Evolutionary conservation across 2,113 vertebrate species (phyloP), one percentile per base, ranked within the genome.

Genomic region (Struthio camelus): DNA sequence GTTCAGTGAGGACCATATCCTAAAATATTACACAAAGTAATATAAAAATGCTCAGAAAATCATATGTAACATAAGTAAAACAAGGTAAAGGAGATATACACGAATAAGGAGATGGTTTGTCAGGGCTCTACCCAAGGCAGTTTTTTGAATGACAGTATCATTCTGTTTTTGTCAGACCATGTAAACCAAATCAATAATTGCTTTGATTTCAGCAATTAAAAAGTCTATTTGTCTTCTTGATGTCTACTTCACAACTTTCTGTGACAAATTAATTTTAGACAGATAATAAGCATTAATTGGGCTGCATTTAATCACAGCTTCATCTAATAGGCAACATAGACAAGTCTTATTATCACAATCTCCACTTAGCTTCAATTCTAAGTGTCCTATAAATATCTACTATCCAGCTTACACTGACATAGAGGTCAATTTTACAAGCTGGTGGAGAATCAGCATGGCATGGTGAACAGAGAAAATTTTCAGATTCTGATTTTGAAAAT

Each of bases 201-300:
- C 87, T 90, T 95, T 93, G 62, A 93, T 80, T 95, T 91, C 66
- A 82, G 79, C 46, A 91, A 87, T 56, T 93, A 59, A 76, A 86
- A 85, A 50, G 77, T 85, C 30, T 78, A 53, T 58, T 94, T 92
- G 80, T 71, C 46, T 96, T 96, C 75, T 85, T 87, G 67, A 87
- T 66, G 91, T 27, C 71, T 73, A 73, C 59, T 96, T 93, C 93
- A 91, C 85, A 85, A 95, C 75, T 94, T 95, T 90, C 95, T 91
- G 93, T 94, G 91, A 88, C 93, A 93, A 97, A 97, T 97, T 95
- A 93, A 97, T 97, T 96, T 95, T 90, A 88, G 87, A 70, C 53
- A 96, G 85, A 93, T 96, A 96, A 97, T 40, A 96, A 77, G 90
- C 94, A 96, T 93, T 96, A 97, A 97, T 73, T 96, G 91, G 94